Percentiles rank a stretch among this genome's conserved stretches.
phyloP scores from a whole-genome alignment of 2,113 vertebrate genomes.

The Tichodroma muraria region DNA sequence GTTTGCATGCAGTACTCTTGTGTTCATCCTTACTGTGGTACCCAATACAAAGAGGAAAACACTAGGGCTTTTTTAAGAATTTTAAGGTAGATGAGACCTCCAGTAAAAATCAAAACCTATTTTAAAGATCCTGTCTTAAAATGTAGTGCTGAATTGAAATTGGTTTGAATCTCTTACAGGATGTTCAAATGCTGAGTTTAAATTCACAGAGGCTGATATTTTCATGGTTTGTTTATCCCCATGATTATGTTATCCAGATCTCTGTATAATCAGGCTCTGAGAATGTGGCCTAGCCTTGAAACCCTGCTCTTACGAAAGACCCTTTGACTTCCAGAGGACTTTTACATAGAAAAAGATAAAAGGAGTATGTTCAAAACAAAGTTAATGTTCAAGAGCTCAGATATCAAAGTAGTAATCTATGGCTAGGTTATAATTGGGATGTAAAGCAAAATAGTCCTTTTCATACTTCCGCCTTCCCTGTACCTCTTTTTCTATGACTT shows the following conservation, averaged over 20 bases:
- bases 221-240: neutral
- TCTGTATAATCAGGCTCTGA: neutral
- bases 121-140: neutral
- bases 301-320: neutral
- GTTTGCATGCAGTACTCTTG: neutral
- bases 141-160: constrained; percentile 10
- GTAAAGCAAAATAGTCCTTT: neutral
- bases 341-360: neutral
- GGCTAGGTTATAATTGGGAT: neutral
- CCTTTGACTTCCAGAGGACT: neutral
- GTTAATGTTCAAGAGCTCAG: neutral
- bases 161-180: neutral
- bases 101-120: neutral
- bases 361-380: neutral
- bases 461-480: neutral
- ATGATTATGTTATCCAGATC: neutral
- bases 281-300: neutral
- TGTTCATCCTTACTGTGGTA: neutral
- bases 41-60: neutral
- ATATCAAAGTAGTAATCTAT: neutral
- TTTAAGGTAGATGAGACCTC: neutral
- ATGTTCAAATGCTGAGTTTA: neutral
- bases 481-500: neutral
- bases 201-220: neutral
- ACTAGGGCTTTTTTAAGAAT: neutral